A percentile compares a stretch with the other conserved stretches of the same genome.
Conservation (phyloP, 2,888 invertebrate species). For the Sclerodermus sp. region DNA sequence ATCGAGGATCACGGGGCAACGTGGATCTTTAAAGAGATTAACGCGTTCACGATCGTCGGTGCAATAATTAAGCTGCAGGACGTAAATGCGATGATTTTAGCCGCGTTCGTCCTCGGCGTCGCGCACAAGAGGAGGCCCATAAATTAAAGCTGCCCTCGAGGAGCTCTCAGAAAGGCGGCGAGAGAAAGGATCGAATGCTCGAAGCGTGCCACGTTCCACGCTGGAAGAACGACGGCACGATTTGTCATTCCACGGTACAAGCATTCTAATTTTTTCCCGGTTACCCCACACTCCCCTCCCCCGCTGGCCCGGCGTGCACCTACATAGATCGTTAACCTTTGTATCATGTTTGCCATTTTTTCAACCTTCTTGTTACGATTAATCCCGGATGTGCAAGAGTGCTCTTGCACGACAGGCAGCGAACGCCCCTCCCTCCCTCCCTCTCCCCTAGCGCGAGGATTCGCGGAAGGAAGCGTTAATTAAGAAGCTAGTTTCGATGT, state of each 20-base stretch:
- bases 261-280: no score
- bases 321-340: no score
- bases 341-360: no score
- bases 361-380: no score
- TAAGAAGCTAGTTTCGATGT: no score
- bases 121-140: constrained; percentile 2
- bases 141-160: constrained; percentile 6
- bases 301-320: no score
- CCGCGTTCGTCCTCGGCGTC: neutral
- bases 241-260: constrained; percentile 2
- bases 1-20: neutral
- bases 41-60: constrained; percentile 1
- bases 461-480: no score
- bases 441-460: no score
- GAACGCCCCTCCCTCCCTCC: no score
- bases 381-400: no score
- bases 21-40: constrained; percentile 3
- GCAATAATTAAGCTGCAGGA: constrained; percentile 7
- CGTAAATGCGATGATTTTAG: constrained; percentile 6
- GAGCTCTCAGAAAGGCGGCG: constrained; percentile 1
- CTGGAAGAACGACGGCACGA: neutral
- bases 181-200: constrained; percentile 10
- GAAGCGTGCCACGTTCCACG: constrained; percentile 6
- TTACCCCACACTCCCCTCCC: no score
- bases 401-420: no score